Conservation (phyloP, 2,797 vertebrate species). For the Poeciliopsis infans region DNA sequence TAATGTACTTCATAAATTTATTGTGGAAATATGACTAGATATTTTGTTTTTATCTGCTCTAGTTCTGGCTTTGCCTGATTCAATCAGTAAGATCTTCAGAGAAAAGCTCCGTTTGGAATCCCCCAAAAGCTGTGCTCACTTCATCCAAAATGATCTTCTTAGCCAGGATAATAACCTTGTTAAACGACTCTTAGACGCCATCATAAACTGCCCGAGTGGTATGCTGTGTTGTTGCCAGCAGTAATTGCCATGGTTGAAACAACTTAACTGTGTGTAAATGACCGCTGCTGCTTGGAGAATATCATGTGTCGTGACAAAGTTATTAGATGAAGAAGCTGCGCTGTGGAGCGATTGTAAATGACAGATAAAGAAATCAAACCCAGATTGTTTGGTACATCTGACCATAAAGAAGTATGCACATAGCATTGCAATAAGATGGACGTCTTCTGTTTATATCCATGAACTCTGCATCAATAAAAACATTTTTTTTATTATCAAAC, state of each 20-base stretch:
- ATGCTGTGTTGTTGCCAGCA: slow-evolving; percentile 65
- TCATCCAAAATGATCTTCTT: slow-evolving; percentile 30
- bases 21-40: background rate
- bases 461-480: slow-evolving; percentile 58
- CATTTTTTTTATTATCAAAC: slow-evolving; percentile 42
- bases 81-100: slow-evolving; percentile 40
- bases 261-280: slow-evolving; percentile 77
- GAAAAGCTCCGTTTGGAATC: slow-evolving; percentile 50
- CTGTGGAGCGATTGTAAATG: slow-evolving; percentile 58
- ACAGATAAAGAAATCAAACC: slow-evolving; percentile 65
- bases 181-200: slow-evolving; percentile 53
- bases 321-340: slow-evolving; percentile 70
- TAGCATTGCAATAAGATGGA: slow-evolving; percentile 57
- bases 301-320: slow-evolving; percentile 71
- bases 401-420: slow-evolving; percentile 48
- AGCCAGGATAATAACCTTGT: slow-evolving; percentile 50
- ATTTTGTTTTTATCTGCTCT: slow-evolving; percentile 5
- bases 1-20: background rate
- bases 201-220: slow-evolving; percentile 57
- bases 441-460: slow-evolving; percentile 59
- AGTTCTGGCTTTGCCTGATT: slow-evolving; percentile 45
- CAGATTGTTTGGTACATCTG: slow-evolving; percentile 45
- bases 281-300: slow-evolving; percentile 68
- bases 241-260: slow-evolving; percentile 70
- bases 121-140: slow-evolving; percentile 37